Evolutionary conservation across 2,888 invertebrate genomes (phyloP).

Genomic region (Parthenolecanium corni): DNA sequence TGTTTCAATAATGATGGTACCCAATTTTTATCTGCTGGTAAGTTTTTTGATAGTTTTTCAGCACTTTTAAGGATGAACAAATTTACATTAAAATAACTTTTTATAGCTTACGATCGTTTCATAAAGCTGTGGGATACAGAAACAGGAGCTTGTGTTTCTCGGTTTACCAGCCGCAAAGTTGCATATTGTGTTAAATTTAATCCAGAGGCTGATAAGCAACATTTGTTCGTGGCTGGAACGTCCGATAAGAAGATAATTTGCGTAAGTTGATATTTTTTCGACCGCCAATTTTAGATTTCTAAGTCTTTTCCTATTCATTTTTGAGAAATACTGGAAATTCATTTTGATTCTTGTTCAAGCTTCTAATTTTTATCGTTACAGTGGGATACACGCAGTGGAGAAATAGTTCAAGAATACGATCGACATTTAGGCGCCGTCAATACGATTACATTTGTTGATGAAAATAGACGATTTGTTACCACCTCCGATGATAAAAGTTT

Average conservation of each 20-base stretch:
- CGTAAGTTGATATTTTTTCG: constrained; percentile 46
- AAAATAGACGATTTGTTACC: constrained; percentile 92
- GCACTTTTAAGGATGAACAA: background rate
- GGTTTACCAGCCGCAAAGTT: constrained; percentile 92
- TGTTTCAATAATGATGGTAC: constrained; percentile 90
- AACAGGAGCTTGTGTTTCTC: constrained; percentile 70
- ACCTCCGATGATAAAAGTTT: constrained; percentile 99
- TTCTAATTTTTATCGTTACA: constrained; percentile 39
- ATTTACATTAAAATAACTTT: background rate
- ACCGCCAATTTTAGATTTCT: background rate
- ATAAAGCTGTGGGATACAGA: constrained; percentile 99
- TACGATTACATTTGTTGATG: constrained; percentile 97
- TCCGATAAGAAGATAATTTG: constrained; percentile 99
- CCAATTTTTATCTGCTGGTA: constrained; percentile 86
- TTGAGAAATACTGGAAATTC: background rate
- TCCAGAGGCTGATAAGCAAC: constrained; percentile 92
- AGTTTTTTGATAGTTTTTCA: constrained; percentile 35
- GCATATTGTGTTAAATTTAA: constrained; percentile 97
- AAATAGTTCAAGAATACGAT: constrained; percentile 96
- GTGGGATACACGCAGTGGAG: constrained; percentile 94
- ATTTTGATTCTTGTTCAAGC: background rate
- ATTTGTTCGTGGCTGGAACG: constrained; percentile 95
- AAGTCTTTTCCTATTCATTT: background rate
- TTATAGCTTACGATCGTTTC: constrained; percentile 77
- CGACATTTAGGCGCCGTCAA: constrained; percentile 97